Percentiles rank a stretch among this genome's conserved stretches.
These are phyloP conservation scores for Lordiphosa andalusiaca DNA, from an alignment of 2,888 invertebrate genomes.

Conservation along the genomic window DNA sequence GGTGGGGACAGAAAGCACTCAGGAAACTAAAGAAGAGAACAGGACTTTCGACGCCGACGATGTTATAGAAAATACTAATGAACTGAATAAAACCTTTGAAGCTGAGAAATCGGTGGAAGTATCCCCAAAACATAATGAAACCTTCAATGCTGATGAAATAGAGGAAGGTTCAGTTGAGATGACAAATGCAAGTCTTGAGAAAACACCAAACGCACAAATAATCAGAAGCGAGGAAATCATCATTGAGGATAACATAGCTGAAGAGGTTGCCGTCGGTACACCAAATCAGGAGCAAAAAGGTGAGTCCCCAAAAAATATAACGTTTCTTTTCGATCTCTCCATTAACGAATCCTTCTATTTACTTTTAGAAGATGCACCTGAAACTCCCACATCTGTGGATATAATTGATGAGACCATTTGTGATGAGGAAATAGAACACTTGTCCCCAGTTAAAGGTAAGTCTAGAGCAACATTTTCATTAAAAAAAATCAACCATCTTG, in stretches of 20 bases:
- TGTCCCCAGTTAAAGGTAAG: slow-evolving; percentile 26
- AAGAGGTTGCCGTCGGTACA: slow-evolving; percentile 16
- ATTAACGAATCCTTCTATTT: not conserved
- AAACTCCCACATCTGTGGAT: not conserved
- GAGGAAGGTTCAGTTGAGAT: not conserved
- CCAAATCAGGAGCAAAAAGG: slow-evolving; percentile 6
- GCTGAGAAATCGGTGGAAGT: not conserved
- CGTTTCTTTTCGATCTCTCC: no score
- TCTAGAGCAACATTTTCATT: not conserved
- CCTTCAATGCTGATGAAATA: slow-evolving; percentile 20
- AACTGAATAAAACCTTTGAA: not conserved
- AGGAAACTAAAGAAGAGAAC: not conserved
- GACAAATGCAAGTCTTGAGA: not conserved
- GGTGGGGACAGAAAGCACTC: not conserved
- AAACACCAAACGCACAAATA: not conserved
- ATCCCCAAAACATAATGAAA: slow-evolving; percentile 13
- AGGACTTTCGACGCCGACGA: not conserved
- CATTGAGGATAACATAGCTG: slow-evolving; percentile 23
- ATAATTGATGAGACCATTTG: slow-evolving; percentile 49
- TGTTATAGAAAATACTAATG: not conserved
- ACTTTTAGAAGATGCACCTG: not conserved
- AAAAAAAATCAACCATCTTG: not conserved
- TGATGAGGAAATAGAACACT: slow-evolving; percentile 33
- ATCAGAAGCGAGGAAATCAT: not conserved
- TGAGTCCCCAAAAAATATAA: not conserved